Evolutionary conservation across 2,888 invertebrate species (phyloP), one percentile per base, ranked within the genome.

Genomic region (Tinea trinotella): DNA sequence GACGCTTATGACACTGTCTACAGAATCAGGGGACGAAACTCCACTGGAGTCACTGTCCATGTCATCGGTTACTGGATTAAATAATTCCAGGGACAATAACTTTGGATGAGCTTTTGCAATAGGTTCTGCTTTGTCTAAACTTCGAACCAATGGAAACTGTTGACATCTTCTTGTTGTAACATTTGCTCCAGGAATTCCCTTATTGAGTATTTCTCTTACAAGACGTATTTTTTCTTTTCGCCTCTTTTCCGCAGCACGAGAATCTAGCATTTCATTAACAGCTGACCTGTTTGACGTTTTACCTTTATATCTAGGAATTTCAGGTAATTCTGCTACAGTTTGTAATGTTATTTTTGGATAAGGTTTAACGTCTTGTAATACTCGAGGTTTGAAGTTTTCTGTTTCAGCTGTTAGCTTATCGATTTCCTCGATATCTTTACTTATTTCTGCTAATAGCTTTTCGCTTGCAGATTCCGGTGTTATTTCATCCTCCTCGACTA

Each of bases 21-120:
- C 90, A 1, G 95, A 95, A 68, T 95, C 95, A 1, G 95, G 95
- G 0, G 95, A 95, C 0, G 95, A 95, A 9, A 94, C 93, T 2
- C 93, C 93, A 65, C 94, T 94, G 0, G 94, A 95, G 70, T 96
- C 96, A 65, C 95, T 95, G 70, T 96, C 96, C 73, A 95, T 88
- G 65, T 96, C 96, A 68, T 96, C 96, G 4, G 93, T 94, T 66
- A 95, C 96, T 1, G 96, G 96, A 77, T 96, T 96, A 67, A 95
- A 96, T 2, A 96, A 82, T 67, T 96, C 96, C 55, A 95, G 74
- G 1, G 94, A 92, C 66, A 95, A 87, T 12, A 95, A 77, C 59
- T 93, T 91, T 0, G 94, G 94, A 55, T 93, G 82, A 46, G 90
- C 89, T 62, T 91, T 90, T 0, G 89, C 90, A 17, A 90, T 86